Conservation (phyloP, 1,140 invertebrate species). For the Gryllus bimaculatus region DNA sequence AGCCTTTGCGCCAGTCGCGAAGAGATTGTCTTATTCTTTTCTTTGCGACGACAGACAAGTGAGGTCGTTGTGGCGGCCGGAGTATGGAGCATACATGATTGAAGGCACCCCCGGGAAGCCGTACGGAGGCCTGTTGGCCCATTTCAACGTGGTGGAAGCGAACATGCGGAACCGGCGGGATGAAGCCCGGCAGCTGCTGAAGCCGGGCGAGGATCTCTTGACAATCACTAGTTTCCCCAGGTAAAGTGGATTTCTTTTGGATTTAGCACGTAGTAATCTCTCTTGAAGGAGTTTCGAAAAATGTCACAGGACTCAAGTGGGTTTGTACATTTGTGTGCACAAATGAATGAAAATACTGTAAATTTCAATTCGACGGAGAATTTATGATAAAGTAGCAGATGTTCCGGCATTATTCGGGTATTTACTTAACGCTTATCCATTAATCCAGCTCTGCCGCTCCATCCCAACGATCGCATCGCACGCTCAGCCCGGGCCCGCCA, state of each 20-base stretch:
- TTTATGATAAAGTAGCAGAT: no score
- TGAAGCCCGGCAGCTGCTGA: slow-evolving; percentile 70
- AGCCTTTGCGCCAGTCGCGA: not conserved
- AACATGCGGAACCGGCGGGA: slow-evolving; percentile 89
- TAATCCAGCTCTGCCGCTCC: no score
- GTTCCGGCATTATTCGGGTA: no score
- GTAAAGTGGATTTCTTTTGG: slow-evolving; percentile 36
- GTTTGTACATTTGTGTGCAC: no score
- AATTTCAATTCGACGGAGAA: no score
- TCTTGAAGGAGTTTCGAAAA: no score
- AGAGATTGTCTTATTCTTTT: slow-evolving; percentile 21
- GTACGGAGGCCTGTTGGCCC: slow-evolving; percentile 82
- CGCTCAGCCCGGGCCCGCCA: no score
- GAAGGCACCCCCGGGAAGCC: slow-evolving; percentile 98
- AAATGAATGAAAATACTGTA: no score
- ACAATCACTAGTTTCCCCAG: slow-evolving; percentile 88
- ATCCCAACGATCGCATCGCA: no score
- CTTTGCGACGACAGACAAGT: slow-evolving; percentile 45
- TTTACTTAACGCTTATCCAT: no score
- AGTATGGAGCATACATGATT: slow-evolving; percentile 98
- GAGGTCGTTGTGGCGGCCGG: slow-evolving; percentile 90
- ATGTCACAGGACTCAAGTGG: no score
- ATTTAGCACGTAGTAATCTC: no score
- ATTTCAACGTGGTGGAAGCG: slow-evolving; percentile 96
- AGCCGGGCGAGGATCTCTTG: slow-evolving; percentile 75